Evolutionary conservation across 2,797 vertebrate genomes (phyloP).

Genomic region (Trachops cirrhosus): DNA sequence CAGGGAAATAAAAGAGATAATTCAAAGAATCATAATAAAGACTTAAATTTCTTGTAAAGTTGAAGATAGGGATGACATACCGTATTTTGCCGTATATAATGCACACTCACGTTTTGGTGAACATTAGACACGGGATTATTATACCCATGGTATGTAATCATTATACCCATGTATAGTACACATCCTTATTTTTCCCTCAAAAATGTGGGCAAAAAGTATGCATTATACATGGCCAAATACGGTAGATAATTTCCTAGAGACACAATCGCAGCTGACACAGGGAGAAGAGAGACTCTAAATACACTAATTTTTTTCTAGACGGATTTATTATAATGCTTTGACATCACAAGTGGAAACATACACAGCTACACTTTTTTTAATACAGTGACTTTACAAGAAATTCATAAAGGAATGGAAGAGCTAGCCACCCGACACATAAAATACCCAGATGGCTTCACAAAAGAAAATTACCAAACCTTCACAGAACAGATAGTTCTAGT

Average conservation of each 20-base stretch:
- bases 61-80: neutral
- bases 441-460: neutral
- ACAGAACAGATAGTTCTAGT: neutral
- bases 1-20: neutral
- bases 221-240: too few species aligned
- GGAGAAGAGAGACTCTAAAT: slow-evolving; percentile 4
- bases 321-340: neutral
- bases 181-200: too few species aligned
- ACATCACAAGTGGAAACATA: neutral
- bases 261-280: neutral
- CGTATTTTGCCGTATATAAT: too few species aligned
- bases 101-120: too few species aligned
- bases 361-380: neutral
- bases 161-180: too few species aligned
- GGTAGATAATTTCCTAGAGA: slow-evolving; percentile 19
- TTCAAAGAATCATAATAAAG: neutral
- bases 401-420: neutral
- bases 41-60: neutral
- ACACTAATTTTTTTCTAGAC: neutral
- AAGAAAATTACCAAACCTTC: neutral
- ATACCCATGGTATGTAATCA: too few species aligned
- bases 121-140: too few species aligned
- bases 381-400: slow-evolving; percentile 15
- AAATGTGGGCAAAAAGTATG: too few species aligned
- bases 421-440: neutral